A percentile compares a stretch with the other conserved stretches of the same genome.
phyloP scores from a whole-genome alignment of 2,113 vertebrate species.

The Callospermophilus lateralis region DNA sequence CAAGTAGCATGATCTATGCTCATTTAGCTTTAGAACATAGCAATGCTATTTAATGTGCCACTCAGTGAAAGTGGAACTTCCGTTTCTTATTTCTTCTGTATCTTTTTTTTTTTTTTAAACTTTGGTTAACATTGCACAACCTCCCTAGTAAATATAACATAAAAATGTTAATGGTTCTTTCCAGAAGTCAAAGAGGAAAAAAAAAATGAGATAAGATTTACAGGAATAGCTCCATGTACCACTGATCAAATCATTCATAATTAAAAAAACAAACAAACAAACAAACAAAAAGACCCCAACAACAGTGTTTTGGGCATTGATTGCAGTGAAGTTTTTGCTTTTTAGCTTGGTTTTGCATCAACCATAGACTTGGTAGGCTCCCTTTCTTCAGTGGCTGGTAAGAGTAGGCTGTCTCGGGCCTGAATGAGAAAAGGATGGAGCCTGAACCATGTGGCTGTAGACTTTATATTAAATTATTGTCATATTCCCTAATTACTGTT shows the following conservation, averaged over 20 bases:
- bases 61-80: neutral
- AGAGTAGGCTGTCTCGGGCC: neutral
- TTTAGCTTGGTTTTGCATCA: neutral
- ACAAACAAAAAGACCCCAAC: too few relatives aligned
- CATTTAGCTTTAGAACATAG: neutral
- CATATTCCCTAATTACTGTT: conserved; percentile 30
- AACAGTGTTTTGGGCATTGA: neutral
- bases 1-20: neutral
- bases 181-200: conserved; percentile 4
- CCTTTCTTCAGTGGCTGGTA: accelerated
- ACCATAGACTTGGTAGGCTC: too few relatives aligned
- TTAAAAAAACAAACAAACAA: too few relatives aligned
- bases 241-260: neutral
- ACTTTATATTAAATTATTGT: conserved; percentile 57
- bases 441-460: neutral
- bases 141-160: neutral
- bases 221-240: neutral
- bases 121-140: neutral
- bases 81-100: neutral
- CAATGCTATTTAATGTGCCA: neutral
- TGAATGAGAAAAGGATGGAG: neutral
- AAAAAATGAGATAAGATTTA: neutral
- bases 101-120: neutral
- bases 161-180: neutral
- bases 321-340: neutral